A percentile compares a stretch with the other conserved stretches of the same genome.
Evolutionary conservation across 2,888 invertebrate genomes (phyloP).

Genomic region (Xestia ashworthii): DNA sequence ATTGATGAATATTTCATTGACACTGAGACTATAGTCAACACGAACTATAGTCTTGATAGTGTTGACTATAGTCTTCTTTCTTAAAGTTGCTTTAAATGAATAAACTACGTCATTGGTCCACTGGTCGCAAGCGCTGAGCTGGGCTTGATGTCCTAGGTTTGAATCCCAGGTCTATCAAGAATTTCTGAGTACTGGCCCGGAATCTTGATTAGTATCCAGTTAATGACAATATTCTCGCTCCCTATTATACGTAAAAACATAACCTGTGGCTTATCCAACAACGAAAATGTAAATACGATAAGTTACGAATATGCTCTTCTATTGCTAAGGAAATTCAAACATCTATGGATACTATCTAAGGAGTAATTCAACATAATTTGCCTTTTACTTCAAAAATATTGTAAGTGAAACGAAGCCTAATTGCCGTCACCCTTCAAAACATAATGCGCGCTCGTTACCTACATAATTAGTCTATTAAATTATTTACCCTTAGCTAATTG

Average conservation of each 20-base stretch:
- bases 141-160: no score
- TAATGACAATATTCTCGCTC: not conserved
- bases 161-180: not conserved
- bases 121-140: not conserved
- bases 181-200: not conserved
- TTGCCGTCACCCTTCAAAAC: not conserved
- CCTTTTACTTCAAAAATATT: slow-evolving; percentile 4
- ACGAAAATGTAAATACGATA: not conserved
- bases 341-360: not conserved
- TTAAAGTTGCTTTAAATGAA: no score
- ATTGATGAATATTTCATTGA: no score
- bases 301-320: not conserved
- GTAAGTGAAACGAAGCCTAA: not conserved
- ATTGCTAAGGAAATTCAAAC: not conserved
- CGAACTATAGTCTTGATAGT: not conserved
- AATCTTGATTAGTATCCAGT: not conserved
- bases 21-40: no score
- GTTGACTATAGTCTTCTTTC: no score
- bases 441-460: not conserved
- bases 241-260: not conserved
- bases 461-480: slow-evolving; percentile 16
- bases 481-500: slow-evolving; percentile 5
- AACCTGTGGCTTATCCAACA: not conserved
- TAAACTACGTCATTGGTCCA: not conserved
- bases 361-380: not conserved